Evolutionary conservation across 1,140 invertebrate species (phyloP), one percentile per base, ranked within the genome.

Genomic region (Acyrthosiphon pisum): DNA sequence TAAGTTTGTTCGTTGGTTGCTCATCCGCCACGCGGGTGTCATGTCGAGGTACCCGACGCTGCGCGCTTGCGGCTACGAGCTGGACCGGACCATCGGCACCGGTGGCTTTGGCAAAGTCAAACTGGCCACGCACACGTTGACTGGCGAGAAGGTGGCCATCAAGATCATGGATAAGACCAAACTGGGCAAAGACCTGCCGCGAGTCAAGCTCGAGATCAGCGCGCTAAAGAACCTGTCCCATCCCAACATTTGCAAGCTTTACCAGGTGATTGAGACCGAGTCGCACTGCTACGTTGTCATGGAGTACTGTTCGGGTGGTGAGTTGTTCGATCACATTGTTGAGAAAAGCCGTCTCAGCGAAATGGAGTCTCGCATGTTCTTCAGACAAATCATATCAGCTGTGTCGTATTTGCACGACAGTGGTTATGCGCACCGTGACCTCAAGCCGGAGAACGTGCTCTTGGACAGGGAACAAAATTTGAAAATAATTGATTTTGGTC

Each of bases 401-500:
- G 97, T 98, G 41, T 96, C 97, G 6, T 98, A 97, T 94, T 96
- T 98, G 90, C 98, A 98, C 94, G 96, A 95, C 91, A 95, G 96
- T 94, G 98, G 97, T 83, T 98, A 97, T 95, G 97, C 97, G 90
- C 98, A 98, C 94, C 95, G 98, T 94, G 98, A 98, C 95, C 95
- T 98, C 35, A 98, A 98, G 95, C 98, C 98, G 35, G 97, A 98
- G 96, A 98, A 99, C 95, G 96, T 99, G 88, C 95, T 99, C 46
- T 94, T 99, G 90, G 97, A 98, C 94, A 97, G 96, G 94, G 96
- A 98, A 90, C 96, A 98, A 94, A 97, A 97, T 94, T 95, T 99
- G 37, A 98, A 98, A 95, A 95, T 99, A 84, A 99, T 99, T 94
- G 98, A 99, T 95, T 99, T 99, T 96, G 98, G 98, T 56, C 95